Evolutionary conservation across 2,888 invertebrate species (phyloP).

Genomic region (Enchytraeus crypticus): DNA sequence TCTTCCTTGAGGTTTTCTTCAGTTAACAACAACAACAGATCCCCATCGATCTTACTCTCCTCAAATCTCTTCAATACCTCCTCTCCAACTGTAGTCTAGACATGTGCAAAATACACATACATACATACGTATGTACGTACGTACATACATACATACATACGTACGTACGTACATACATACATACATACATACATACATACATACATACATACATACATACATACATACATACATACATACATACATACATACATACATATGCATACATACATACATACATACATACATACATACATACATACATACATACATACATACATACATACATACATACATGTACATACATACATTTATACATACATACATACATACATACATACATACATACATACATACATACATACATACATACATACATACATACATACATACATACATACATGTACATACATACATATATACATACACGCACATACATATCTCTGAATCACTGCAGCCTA

Average conservation of each 20-base stretch:
- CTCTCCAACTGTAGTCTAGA: conserved; percentile 16
- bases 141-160: not conserved
- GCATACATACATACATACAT: conserved; percentile 3
- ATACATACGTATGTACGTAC: not conserved
- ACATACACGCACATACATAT: conserved; percentile 14
- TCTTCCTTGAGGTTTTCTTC: conserved; percentile 87
- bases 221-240: not conserved
- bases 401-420: not conserved
- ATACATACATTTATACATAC: too few relatives aligned
- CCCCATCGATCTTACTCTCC: conserved; percentile 90
- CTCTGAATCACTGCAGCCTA: conserved; percentile 12
- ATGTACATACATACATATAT: conserved; percentile 17
- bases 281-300: conserved; percentile 12
- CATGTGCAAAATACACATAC: not conserved
- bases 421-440: conserved; percentile 8
- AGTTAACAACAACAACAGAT: conserved; percentile 78
- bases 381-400: not conserved
- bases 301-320: conserved; percentile 7
- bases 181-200: not conserved
- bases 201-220: not conserved
- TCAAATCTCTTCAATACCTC: conserved; percentile 60
- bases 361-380: too few relatives aligned
- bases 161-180: not conserved
- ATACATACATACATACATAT: conserved; percentile 3
- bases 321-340: too few relatives aligned